Evolutionary conservation across 2,113 vertebrate genomes (phyloP).

Genomic region (Mellivora capensis): DNA sequence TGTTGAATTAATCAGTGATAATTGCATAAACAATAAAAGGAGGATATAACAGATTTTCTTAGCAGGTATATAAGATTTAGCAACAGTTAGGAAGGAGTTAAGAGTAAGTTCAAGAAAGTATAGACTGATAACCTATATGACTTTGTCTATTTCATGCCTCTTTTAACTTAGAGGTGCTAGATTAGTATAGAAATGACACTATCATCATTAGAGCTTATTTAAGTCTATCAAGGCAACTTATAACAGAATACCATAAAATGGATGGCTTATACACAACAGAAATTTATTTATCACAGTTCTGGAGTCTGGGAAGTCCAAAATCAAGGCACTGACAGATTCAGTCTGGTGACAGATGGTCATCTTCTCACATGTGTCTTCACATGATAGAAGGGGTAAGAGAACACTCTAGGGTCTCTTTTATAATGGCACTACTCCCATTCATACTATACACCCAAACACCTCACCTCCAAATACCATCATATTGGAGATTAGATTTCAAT

Average conservation of each 20-base stretch:
- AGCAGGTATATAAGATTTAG: background rate
- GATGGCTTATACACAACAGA: background rate
- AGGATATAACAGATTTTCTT: background rate
- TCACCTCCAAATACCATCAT: background rate
- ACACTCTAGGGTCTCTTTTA: background rate
- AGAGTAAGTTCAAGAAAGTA: background rate
- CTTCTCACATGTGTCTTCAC: background rate
- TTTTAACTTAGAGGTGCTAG: background rate
- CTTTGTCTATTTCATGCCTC: background rate
- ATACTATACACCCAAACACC: background rate
- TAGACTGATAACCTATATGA: background rate
- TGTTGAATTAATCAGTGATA: background rate
- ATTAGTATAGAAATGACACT: background rate
- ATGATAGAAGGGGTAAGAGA: background rate
- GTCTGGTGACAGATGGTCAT: background rate
- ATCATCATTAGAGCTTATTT: background rate
- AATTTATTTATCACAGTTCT: background rate
- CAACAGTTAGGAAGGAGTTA: background rate
- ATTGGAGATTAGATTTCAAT: background rate
- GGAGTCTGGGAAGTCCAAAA: background rate
- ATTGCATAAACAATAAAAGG: background rate
- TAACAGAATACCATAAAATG: background rate
- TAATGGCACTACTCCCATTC: background rate
- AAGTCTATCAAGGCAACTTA: background rate
- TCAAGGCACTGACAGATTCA: background rate